Evolutionary conservation across 2,888 invertebrate genomes (phyloP).

Genomic region (Hirtodrosophila cameraria): DNA sequence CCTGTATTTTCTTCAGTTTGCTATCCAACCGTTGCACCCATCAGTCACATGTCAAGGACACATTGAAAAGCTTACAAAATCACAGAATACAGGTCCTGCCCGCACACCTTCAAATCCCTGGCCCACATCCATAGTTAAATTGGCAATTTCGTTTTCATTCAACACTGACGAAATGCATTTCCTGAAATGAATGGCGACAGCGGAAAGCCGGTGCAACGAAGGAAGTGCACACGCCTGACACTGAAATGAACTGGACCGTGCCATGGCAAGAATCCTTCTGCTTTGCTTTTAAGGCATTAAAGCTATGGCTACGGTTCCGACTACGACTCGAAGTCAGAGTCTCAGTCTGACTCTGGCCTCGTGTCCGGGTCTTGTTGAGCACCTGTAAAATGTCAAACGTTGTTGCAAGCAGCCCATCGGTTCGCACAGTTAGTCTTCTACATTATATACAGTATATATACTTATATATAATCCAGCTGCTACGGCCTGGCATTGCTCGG

Average conservation of each 20-base stretch:
- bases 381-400: slow-evolving; percentile 64
- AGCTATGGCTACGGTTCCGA: neutral
- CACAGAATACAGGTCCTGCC: slow-evolving; percentile 15
- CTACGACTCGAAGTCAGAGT: neutral
- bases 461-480: too few species aligned
- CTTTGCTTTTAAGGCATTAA: slow-evolving; percentile 16
- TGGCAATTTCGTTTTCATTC: slow-evolving; percentile 79
- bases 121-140: slow-evolving; percentile 51
- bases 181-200: slow-evolving; percentile 64
- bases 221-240: slow-evolving; percentile 54
- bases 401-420: slow-evolving; percentile 55
- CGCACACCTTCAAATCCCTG: neutral
- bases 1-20: too few species aligned
- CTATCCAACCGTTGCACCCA: neutral
- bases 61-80: slow-evolving; percentile 29
- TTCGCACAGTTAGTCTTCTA: slow-evolving; percentile 32
- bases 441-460: too few species aligned
- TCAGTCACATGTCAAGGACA: slow-evolving; percentile 10
- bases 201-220: slow-evolving; percentile 20
- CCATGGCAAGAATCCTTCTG: slow-evolving; percentile 11
- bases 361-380: slow-evolving; percentile 17
- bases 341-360: neutral
- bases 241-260: slow-evolving; percentile 64
- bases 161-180: slow-evolving; percentile 76
- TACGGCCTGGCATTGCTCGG: too few species aligned